Evolutionary conservation across 2,888 invertebrate species (phyloP), one percentile per base, ranked within the genome.

Genomic region (Gastrophysa polygoni): DNA sequence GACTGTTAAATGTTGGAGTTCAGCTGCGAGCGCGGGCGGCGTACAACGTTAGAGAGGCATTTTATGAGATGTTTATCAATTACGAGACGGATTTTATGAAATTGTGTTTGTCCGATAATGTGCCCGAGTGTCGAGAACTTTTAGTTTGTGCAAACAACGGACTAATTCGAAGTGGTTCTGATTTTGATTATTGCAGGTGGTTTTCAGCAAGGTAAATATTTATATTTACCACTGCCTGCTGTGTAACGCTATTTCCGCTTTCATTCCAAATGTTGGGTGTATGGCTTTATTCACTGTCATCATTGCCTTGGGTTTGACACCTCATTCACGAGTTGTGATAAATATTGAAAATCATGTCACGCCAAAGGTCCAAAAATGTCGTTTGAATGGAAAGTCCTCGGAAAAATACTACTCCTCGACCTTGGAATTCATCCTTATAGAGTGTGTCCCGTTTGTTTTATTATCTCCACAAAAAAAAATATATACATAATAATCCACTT

Each of bases 1-100:
- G 77, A 73, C 77, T 75, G 75, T 75, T 73, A 75, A 72, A 75
- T 75, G 77, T 78, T 80, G 77, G 79, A 79, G 80, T 79, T 77
- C 75, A 76, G 78, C 77, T 73, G 73, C 74, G 74, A 75, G 73
- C 71, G 72, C 76, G 77, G 76, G 75, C 75, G 75, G 73, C 71
- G 68, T 71, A 71, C 51, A 18, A 69, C 71, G 74, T 70, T 51
- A 52, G 70, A 73, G 69, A 72, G 75, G 74, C 69, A 72, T 73
- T 70, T 69, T 68, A 78, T 79, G 78, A 78, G 77, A 79, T 79
- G 79, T 75, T 77, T 78, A 79, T 79, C 75, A 77, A 73, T 70
- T 72, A 73, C 73, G 71, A 74, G 71, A 72, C 73, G 73, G 71
- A 72, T 73, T 72, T 72, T 73, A 70, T 69, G 68, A 70, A 73